A percentile compares a stretch with the other conserved stretches of the same genome.
phyloP scores from a whole-genome alignment of 2,113 vertebrate genomes.

The Apodemus speciosus region DNA sequence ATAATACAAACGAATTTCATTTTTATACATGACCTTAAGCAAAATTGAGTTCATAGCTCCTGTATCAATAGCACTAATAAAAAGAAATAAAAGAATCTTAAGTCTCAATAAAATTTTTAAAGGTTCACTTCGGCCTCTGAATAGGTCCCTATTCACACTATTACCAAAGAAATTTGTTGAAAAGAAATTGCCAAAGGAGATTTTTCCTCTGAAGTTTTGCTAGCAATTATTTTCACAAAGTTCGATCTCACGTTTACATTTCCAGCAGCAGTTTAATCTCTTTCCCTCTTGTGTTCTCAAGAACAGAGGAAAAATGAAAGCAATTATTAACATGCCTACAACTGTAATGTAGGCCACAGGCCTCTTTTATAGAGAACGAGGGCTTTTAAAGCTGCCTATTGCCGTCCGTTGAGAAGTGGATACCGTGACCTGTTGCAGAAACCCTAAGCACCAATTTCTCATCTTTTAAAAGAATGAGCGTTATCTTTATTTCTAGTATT shows the following conservation, averaged over 20 bases:
- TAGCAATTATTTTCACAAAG: slow-evolving; percentile 71
- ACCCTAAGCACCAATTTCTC: neutral
- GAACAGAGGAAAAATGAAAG: slow-evolving; percentile 48
- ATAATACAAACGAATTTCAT: slow-evolving; percentile 12
- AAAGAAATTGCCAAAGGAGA: slow-evolving; percentile 60
- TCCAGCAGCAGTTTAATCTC: slow-evolving; percentile 64
- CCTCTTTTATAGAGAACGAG: slow-evolving; percentile 46
- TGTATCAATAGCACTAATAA: slow-evolving; percentile 23
- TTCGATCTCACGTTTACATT: slow-evolving; percentile 70
- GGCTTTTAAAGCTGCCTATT: slow-evolving; percentile 55
- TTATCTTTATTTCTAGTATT: slow-evolving; percentile 30
- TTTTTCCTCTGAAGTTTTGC: slow-evolving; percentile 56
- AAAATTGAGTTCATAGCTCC: slow-evolving; percentile 31
- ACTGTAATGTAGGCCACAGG: slow-evolving; percentile 41
- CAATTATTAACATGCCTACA: slow-evolving; percentile 49
- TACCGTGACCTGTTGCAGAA: slow-evolving; percentile 42
- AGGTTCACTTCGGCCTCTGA: slow-evolving; percentile 37
- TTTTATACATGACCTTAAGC: slow-evolving; percentile 40
- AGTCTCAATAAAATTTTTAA: slow-evolving; percentile 61
- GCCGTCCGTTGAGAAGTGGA: slow-evolving; percentile 34
- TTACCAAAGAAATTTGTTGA: slow-evolving; percentile 64
- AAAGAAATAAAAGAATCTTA: slow-evolving; percentile 61
- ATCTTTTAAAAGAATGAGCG: slow-evolving; percentile 2
- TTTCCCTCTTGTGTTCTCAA: slow-evolving; percentile 63
- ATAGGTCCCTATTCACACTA: slow-evolving; percentile 17